phyloP scores from a whole-genome alignment of 2,888 invertebrate species.

The Venusia cambrica region DNA sequence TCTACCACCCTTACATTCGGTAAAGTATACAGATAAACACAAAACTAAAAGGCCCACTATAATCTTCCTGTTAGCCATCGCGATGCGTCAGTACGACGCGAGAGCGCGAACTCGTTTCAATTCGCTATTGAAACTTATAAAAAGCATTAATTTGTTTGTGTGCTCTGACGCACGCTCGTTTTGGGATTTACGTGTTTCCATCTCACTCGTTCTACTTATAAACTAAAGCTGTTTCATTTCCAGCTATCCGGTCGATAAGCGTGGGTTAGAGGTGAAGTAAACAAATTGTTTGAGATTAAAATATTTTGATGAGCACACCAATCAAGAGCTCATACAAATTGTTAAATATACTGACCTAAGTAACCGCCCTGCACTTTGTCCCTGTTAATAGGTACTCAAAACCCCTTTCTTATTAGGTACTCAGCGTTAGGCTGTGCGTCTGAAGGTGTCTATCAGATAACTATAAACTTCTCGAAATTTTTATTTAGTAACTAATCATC shows the following conservation, averaged over 20 bases:
- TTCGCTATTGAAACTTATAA: slow-evolving; percentile 33
- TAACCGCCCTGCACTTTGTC: no score
- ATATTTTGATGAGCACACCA: slow-evolving; percentile 16
- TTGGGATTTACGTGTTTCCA: slow-evolving; percentile 37
- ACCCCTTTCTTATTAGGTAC: no score
- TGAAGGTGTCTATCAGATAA: no score
- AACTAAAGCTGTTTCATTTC: no score
- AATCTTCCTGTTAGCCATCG: slow-evolving; percentile 55
- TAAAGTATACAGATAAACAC: slow-evolving; percentile 41
- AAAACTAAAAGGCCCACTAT: slow-evolving; percentile 56
- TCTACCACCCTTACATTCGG: slow-evolving; percentile 41
- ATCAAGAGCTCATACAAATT: no score
- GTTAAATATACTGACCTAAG: no score
- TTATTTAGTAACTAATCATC: no score
- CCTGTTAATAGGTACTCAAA: no score
- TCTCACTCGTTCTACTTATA: no score
- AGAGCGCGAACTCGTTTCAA: slow-evolving; percentile 35
- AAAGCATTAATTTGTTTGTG: slow-evolving; percentile 30
- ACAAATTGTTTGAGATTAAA: slow-evolving; percentile 26
- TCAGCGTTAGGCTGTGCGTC: no score
- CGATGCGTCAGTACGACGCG: slow-evolving; percentile 32
- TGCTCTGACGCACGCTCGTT: slow-evolving; percentile 37
- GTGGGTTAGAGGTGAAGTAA: slow-evolving; percentile 39
- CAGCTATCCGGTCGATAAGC: slow-evolving; percentile 29
- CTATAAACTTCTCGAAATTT: no score